These are phyloP conservation scores for Zaprionus vittiger DNA, from an alignment of 1,140 invertebrate genomes.

Conservation along the genomic window DNA sequence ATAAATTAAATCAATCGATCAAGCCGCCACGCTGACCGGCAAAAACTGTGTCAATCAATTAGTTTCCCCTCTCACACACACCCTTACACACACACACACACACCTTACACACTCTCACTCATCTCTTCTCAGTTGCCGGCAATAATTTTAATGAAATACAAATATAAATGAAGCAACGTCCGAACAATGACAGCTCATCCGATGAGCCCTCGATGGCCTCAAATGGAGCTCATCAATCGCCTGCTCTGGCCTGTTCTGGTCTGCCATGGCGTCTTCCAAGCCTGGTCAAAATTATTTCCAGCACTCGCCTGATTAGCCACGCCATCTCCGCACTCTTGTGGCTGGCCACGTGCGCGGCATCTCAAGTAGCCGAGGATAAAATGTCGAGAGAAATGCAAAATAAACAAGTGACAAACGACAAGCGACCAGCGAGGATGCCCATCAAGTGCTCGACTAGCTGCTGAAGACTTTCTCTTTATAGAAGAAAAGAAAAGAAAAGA, in stretches of 20 bases:
- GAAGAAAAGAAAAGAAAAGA: not conserved
- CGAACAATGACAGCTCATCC: conserved; percentile 69
- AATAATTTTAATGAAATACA: conserved; percentile 82
- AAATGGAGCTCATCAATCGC: conserved; percentile 66
- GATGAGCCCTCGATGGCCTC: conserved; percentile 29
- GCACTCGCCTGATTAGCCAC: conserved; percentile 76
- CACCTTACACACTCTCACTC: conserved; percentile 12
- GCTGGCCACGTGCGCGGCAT: conserved; percentile 66
- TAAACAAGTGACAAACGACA: conserved; percentile 46
- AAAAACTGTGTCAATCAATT: conserved; percentile 82
- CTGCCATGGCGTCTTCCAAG: conserved; percentile 9
- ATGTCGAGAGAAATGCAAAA: conserved; percentile 62
- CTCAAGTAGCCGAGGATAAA: conserved; percentile 57
- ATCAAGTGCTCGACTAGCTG: not conserved
- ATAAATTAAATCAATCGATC: conserved; percentile 82
- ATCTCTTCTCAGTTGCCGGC: conserved; percentile 22
- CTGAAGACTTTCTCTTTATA: not conserved
- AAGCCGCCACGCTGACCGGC: conserved; percentile 56
- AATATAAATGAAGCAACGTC: conserved; percentile 74
- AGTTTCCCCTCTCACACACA: conserved; percentile 51
- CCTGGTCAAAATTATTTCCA: conserved; percentile 73
- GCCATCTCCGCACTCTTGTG: conserved; percentile 51
- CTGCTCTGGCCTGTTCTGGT: not conserved
- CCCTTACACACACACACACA: conserved; percentile 25
- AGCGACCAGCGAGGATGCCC: not conserved